phyloP scores from a whole-genome alignment of 2,113 vertebrate species.

The Mobula birostris region DNA sequence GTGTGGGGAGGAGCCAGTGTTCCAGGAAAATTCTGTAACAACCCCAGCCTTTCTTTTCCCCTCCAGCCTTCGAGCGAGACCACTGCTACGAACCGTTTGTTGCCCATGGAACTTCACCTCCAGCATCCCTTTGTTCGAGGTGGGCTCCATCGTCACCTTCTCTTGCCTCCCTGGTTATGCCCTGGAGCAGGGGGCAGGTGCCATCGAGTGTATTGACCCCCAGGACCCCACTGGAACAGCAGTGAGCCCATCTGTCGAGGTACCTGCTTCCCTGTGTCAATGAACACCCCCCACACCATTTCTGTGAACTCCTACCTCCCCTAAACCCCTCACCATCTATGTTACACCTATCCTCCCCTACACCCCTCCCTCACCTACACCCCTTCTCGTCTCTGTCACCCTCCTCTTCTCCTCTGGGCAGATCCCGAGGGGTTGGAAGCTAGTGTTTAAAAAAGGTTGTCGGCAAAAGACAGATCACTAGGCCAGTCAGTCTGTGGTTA shows the following conservation, averaged over 20 bases:
- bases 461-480: too few species aligned
- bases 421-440: too few species aligned
- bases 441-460: too few species aligned
- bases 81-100: constrained; percentile 85
- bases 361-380: too few species aligned
- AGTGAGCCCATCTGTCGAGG: constrained; percentile 82
- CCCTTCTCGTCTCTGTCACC: too few species aligned
- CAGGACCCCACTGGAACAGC: constrained; percentile 82
- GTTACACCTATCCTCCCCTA: too few species aligned
- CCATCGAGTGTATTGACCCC: constrained; percentile 77
- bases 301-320: too few species aligned
- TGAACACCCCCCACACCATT: too few species aligned
- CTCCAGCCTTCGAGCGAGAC: constrained; percentile 74
- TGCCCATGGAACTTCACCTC: constrained; percentile 81
- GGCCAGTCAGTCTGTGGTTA: too few species aligned
- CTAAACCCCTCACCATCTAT: not conserved
- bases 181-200: constrained; percentile 74
- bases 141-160: constrained; percentile 73
- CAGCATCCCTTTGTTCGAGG: constrained; percentile 71
- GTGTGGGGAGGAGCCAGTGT: not conserved
- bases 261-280: constrained; percentile 41
- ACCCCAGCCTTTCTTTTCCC: constrained; percentile 21
- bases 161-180: constrained; percentile 80
- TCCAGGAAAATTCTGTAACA: not conserved
- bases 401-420: too few species aligned